These are phyloP conservation scores for Cosmopolites sordidus DNA, from an alignment of 2,888 invertebrate species.

Conservation along the genomic window DNA sequence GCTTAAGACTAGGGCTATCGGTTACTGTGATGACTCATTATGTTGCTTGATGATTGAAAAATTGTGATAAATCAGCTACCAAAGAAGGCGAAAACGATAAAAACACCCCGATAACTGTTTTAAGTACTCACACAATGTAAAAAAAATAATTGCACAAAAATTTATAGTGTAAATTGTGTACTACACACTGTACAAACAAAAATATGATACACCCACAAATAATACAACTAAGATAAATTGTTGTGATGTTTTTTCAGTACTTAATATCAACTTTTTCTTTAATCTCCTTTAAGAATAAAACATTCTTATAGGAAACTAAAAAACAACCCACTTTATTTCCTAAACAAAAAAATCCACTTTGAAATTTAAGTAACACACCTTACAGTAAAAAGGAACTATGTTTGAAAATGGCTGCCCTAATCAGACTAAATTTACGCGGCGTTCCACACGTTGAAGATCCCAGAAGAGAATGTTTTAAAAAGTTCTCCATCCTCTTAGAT, in stretches of 20 bases:
- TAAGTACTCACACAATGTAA: neutral
- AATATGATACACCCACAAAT: neutral
- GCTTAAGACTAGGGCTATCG: slow-evolving; percentile 9
- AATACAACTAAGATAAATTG: neutral
- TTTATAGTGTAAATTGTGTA: neutral
- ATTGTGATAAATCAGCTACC: too few relatives aligned
- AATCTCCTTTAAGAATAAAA: neutral
- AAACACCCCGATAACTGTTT: neutral
- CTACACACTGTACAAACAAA: neutral
- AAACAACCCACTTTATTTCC: too few relatives aligned
- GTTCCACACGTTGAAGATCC: too few relatives aligned
- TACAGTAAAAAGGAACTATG: slow-evolving; percentile 24
- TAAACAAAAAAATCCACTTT: neutral
- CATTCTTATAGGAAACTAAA: too few relatives aligned
- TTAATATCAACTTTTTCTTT: neutral
- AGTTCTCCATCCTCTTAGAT: too few relatives aligned
- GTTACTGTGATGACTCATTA: neutral
- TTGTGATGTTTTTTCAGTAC: neutral
- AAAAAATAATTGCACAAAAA: neutral
- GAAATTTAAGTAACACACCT: slow-evolving; percentile 23
- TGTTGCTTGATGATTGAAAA: too few relatives aligned
- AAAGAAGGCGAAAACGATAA: too few relatives aligned
- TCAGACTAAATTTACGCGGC: slow-evolving; percentile 14
- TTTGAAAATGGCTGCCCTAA: slow-evolving; percentile 20
- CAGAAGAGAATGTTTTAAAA: too few relatives aligned